These are phyloP conservation scores for Heliangelus exortis DNA, from an alignment of 2,797 vertebrate genomes.

Conservation along the genomic window DNA sequence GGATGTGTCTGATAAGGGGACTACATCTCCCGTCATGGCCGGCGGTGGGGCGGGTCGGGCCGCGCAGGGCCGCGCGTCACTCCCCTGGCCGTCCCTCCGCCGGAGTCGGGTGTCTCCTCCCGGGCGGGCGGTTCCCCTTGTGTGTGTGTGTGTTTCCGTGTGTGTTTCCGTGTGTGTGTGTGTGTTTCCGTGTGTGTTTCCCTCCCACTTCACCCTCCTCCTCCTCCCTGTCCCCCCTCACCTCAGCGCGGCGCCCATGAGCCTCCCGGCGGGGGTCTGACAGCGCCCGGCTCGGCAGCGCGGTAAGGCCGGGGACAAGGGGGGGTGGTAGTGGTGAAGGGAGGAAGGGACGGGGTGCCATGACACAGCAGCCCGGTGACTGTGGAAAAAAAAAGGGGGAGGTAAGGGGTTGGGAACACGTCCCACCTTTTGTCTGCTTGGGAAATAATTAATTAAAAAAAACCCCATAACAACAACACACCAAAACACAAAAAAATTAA, in stretches of 20 bases:
- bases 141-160: background rate
- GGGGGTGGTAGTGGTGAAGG: background rate
- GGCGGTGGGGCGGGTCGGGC: constrained; percentile 44
- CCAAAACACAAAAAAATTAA: too few relatives aligned
- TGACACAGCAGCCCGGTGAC: too few relatives aligned
- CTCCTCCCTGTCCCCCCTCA: background rate
- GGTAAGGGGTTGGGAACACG: too few relatives aligned
- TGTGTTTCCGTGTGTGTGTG: too few relatives aligned
- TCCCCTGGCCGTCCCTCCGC: constrained; percentile 59
- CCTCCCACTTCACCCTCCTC: too few relatives aligned
- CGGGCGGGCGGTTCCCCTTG: constrained; percentile 1
- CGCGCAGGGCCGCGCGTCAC: constrained; percentile 72
- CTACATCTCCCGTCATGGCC: background rate
- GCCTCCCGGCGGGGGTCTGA: constrained; percentile 75
- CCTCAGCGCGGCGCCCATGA: constrained; percentile 74
- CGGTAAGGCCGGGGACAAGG: constrained; percentile 48
- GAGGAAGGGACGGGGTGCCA: background rate
- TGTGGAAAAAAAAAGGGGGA: too few relatives aligned
- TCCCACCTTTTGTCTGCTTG: background rate
- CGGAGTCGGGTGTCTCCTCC: constrained; percentile 57
- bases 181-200: too few relatives aligned
- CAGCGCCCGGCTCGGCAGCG: background rate
- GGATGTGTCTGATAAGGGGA: background rate
- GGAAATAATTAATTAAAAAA: background rate
- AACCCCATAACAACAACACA: too few relatives aligned